Base-by-base conservation (phyloP, 2,888 invertebrate genomes). In the Fabriciana adippe region DNA sequence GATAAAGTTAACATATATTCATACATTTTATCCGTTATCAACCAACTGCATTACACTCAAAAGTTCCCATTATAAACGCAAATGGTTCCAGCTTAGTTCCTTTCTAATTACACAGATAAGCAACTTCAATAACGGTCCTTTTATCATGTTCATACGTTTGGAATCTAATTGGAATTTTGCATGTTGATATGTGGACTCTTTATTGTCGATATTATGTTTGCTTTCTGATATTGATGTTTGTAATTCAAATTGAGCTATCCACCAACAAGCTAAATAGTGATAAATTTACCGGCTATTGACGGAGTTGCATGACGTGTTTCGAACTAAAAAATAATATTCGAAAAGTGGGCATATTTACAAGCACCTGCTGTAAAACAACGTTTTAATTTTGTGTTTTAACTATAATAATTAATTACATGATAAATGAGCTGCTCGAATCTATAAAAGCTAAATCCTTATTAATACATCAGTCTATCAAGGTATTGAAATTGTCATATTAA, bases 111-210 rank as follows among this genome's bases (percentile, higher is more conserved):
- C 91, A 81, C 75, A 89, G 92, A 92, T 92, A 92, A 92, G 89
- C 82, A 77, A 85, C 83, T 89, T 81, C 90, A 92, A 92, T 92
- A 92, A 91, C 88, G 89, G 86, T 84, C 82, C 83, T 82, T 89
- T 91, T 92, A 92, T 92, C 92, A 89, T 86, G 90, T 89, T 87
- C 87, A 84, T 90, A 84, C 87, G 90, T 90, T 89, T 84, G 81
- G 89, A 91, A 90, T 92, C 90, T 92, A 92, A 92, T 92, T 92
- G 91, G 90, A 89, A 90, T 91, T 92, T 92, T 82, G 89, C 92
- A 90, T 92, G 90, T 90, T 87, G 87, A 90, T 92, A 90, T 90
- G 88, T 84, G 86, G 81, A 90, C 88, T 91, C 88, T 88, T 88
- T 89, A 91, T 90, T 90, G 86, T 87, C 86, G 90, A 88, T 92